Evolutionary conservation across 2,113 vertebrate genomes (phyloP), one percentile per base, ranked within the genome.

Genomic region (Leucoraja erinaceus): DNA sequence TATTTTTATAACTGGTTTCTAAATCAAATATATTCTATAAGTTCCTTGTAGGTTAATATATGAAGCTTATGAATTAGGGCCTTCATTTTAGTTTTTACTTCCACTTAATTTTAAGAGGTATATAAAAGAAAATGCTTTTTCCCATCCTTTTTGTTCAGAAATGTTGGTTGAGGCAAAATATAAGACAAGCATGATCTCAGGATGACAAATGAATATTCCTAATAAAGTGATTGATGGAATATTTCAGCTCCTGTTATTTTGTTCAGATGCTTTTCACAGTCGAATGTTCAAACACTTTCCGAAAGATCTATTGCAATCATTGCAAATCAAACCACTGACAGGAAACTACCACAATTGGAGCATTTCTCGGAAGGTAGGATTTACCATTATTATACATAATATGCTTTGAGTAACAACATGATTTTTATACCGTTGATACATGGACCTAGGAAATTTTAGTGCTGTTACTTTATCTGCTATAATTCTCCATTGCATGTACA

Each of bases 281-380:
- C 96, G 95, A 94, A 94, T 99, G 94, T 98, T 99, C 94, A 93
- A 78, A 77, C 95, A 94, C 92, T 96, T 99, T 94, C 97, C 98
- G 70, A 92, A 88, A 76, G 95, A 97, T 2, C 93, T 98, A 10
- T 93, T 98, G 77, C 20, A 94, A 0, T 95, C 95, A 0, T 93
- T 98, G 92, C 95, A 96, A 11, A 84, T 93, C 5, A 95, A 98
- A 93, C 96, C 96, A 0, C 93, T 99, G 93, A 97, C 98, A 0
- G 96, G 96, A 56, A 97, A 99, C 95, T 95, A 95, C 59, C 98
- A 99, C 93, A 20, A n/a, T 10, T 98, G 97, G 97, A 98, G 98
- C 93, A 93, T 99, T 33, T 96, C 96, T 0, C 0, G 95, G 93
- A 84, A 94, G 97, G 98, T 98, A 96, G 22, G 25, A 59, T 14